Evolutionary conservation across 2,113 vertebrate genomes (phyloP).

Genomic region (Balaeniceps rex): DNA sequence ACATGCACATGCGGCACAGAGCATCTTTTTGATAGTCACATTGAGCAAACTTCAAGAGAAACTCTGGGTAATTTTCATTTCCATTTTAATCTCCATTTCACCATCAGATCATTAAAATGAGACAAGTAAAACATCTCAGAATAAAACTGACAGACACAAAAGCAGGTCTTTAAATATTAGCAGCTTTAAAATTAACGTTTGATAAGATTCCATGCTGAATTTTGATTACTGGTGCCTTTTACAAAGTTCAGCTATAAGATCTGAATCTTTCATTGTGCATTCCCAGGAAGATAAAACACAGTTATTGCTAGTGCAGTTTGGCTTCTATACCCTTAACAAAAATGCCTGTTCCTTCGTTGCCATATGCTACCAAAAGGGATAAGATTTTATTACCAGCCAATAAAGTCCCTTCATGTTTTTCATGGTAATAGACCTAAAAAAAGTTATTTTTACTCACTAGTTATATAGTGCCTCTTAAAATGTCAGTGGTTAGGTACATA

Average conservation of each 20-base stretch:
- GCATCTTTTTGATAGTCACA: neutral
- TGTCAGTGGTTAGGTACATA: neutral
- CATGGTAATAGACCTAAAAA: neutral
- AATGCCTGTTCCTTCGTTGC: neutral
- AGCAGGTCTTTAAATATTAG: neutral
- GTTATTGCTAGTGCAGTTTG: neutral
- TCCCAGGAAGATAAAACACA: conserved; percentile 14
- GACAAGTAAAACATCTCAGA: neutral
- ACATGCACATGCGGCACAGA: neutral
- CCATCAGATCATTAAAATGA: neutral
- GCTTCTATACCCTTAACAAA: neutral
- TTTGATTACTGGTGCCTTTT: neutral
- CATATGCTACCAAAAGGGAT: neutral
- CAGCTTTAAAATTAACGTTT: neutral
- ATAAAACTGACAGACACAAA: neutral
- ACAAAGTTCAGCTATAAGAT: neutral
- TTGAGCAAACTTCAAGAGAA: neutral
- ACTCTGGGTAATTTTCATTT: neutral
- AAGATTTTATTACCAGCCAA: conserved; percentile 28
- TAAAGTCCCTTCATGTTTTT: conserved; percentile 12
- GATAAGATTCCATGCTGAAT: neutral
- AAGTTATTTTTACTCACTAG: neutral
- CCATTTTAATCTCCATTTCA: neutral
- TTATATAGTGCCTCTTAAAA: neutral
- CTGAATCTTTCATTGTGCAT: conserved; percentile 10